Evolutionary conservation across 2,888 invertebrate species (phyloP).

Genomic region (Brachypterus glaber): DNA sequence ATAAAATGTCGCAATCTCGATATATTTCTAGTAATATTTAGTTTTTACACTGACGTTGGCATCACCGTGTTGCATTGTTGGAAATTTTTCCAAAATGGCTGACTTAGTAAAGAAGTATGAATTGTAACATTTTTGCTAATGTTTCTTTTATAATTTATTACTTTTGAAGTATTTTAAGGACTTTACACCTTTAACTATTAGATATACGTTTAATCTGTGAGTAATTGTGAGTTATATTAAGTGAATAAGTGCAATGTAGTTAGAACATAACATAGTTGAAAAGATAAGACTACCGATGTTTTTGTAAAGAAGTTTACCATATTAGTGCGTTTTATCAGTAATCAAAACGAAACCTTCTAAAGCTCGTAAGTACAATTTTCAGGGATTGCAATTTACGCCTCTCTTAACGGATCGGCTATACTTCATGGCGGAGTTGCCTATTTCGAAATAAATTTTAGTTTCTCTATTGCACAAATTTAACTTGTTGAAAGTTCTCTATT

Average conservation of each 20-base stretch:
- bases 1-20: too few relatives aligned
- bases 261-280: slow-evolving; percentile 23
- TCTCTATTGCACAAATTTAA: slow-evolving; percentile 15
- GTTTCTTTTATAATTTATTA: slow-evolving; percentile 27
- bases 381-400: slow-evolving; percentile 15
- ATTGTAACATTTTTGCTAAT: slow-evolving; percentile 30
- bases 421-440: slow-evolving; percentile 21
- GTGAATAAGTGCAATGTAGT: slow-evolving; percentile 26
- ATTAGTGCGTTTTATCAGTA: slow-evolving; percentile 14
- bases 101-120: slow-evolving; percentile 33
- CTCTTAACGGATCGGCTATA: slow-evolving; percentile 13
- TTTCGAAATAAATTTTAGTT: slow-evolving; percentile 21
- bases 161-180: slow-evolving; percentile 12
- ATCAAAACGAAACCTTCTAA: slow-evolving; percentile 11
- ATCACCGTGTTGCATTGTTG: slow-evolving; percentile 35
- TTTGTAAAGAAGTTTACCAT: slow-evolving; percentile 22
- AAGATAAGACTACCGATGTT: slow-evolving; percentile 30
- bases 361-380: slow-evolving; percentile 17
- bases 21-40: not conserved
- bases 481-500: slow-evolving; percentile 10
- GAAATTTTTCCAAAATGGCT: slow-evolving; percentile 39
- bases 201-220: slow-evolving; percentile 14
- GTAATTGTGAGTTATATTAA: slow-evolving; percentile 16
- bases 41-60: slow-evolving; percentile 16
- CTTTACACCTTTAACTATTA: not conserved